Evolutionary conservation across 2,888 invertebrate species (phyloP), one percentile per base, ranked within the genome.

Genomic region (Halocaridina rubra): DNA sequence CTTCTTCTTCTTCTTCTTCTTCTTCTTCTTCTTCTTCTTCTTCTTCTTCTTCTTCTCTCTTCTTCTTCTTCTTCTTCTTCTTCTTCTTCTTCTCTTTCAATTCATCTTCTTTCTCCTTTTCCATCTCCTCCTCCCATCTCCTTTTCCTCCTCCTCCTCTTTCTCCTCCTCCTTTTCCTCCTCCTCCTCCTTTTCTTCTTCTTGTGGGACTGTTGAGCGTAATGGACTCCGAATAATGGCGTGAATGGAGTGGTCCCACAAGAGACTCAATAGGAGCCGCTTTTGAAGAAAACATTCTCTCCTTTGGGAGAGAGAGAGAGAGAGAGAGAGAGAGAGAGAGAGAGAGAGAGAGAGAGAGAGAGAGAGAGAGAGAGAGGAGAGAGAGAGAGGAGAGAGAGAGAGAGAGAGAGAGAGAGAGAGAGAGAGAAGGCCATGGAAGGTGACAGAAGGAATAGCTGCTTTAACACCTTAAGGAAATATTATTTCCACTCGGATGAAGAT

Each of bases 201-300:
- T 19, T 33, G 77, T 32, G 19, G 77, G 32, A 32, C 30, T 32
- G 30, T 27, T n/a, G 61, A 61, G 77, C 33, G 77, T 77, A 77
- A 77, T 77, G 77, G 77, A 77, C 77, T 77, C 59, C 24, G 77
- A 77, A 77, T 32, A 77, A 77, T 61, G 77, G 77, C 61, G 77
- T 30, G 77, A 30, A 61, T 32, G 33, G 61, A 61, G 77, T 59
- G 30, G 77, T 59, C 61, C 32, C 13, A 69, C 77, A 59, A 3
- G 33, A 32, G 29, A 61, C 77, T 77, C 59, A 77, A 77, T 77
- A 29, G 76, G 24, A 59, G 22, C 27, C 22, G 33, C 77, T 77
- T 61, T 77, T 77, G 61, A 77, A n/a, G n/a, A n/a, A 77, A 77
- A 77, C 77, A 77, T 61, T 59, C 59, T 33, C 77, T 74, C 53